Conservation (phyloP, 2,113 vertebrate species). For the Raja brachyura region DNA sequence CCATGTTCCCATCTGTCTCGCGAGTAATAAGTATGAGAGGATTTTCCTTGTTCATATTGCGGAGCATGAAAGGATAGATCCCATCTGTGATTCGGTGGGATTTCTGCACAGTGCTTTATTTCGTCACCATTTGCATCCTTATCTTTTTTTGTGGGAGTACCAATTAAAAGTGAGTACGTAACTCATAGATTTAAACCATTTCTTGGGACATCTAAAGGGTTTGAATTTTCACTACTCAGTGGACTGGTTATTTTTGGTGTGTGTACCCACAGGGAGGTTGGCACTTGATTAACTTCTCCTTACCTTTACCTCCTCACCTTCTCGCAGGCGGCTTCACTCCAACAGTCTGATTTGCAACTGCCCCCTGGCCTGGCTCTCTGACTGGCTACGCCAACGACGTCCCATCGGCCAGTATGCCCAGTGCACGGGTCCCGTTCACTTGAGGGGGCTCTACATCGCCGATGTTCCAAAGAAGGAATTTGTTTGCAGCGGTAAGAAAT, state of each 20-base stretch:
- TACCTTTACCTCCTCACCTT: conserved; percentile 29
- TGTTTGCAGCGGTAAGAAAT: conserved; percentile 73
- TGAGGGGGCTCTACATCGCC: conserved; percentile 88
- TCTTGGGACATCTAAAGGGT: background rate
- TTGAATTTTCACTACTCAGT: background rate
- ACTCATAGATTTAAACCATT: background rate
- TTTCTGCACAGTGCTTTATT: background rate
- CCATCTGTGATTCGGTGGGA: background rate
- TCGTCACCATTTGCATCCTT: background rate
- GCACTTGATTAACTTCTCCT: background rate
- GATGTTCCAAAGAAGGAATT: conserved; percentile 97
- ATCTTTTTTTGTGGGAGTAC: background rate
- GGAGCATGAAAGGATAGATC: background rate
- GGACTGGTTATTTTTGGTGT: background rate
- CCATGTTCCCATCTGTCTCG: background rate
- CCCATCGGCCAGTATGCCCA: conserved; percentile 92
- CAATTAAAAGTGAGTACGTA: background rate
- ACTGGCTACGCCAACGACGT: conserved; percentile 86
- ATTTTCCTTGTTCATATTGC: background rate
- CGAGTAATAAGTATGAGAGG: background rate
- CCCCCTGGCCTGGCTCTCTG: conserved; percentile 93
- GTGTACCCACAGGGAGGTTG: background rate
- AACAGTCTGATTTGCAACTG: conserved; percentile 95
- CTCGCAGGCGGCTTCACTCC: conserved; percentile 82
- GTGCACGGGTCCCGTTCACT: conserved; percentile 86